Evolutionary conservation across 2,888 invertebrate genomes (phyloP), one percentile per base, ranked within the genome.

Genomic region (Machimus atricapillus): DNA sequence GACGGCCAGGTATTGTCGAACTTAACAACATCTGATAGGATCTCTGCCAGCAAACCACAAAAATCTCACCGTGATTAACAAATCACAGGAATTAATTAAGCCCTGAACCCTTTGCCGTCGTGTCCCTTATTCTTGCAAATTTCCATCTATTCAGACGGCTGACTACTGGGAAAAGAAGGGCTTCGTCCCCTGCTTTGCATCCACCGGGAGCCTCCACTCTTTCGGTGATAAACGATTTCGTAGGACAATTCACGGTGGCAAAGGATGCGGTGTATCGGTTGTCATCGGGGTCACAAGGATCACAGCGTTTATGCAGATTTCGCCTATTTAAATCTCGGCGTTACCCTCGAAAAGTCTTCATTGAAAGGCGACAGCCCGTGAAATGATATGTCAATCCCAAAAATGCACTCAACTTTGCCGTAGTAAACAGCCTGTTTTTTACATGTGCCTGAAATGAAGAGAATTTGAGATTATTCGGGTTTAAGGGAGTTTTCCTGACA

Each of bases 381-480:
- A 92, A 93, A 93, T 93, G 93, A 93, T 92, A 92, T 93, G 93
- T 93, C 92, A 93, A 92, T 92, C 91, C 92, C 92, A 92, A 90
- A 89, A 89, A 88, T 89, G 90, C 89, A 90, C 89, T 89, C 89
- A 87, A 88, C 79, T 37, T 81, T 16, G n/a, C 40, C 37, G 76
- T 23, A 9, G 81, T 81, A 81, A 81, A 81, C 81, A 81, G 46
- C 56, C 23, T 34, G 52, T 46, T 76, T 40, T 37, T 74, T 66
- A 14, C 31, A 40, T 34, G 76, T 76, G 76, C 34, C 40, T 16
- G 19, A 66, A 66, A 66, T 66, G 66, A 66, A 66, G 66, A 27
- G 66, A 23, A 27, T 66, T 12, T 66, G n/a, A 19, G 2, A 58
- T 58, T 12, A 23, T 1, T 23, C 23, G 66, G 12, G 2, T 66